These are phyloP conservation scores for Grallaria varia DNA, from an alignment of 2,113 vertebrate species.

Conservation along the genomic window DNA sequence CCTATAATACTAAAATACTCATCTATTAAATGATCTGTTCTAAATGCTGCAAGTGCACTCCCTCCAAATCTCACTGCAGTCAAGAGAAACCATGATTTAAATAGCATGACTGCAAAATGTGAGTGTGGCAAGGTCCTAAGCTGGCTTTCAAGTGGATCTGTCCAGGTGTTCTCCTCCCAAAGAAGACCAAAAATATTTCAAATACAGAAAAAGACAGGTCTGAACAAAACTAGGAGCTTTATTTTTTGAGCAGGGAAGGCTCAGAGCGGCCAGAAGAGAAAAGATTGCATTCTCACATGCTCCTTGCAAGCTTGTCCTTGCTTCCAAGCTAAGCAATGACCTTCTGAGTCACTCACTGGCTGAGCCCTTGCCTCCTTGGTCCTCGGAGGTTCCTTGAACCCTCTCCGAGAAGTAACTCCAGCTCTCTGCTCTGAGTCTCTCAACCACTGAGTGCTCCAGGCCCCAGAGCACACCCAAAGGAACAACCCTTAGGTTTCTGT, in stretches of 20 bases:
- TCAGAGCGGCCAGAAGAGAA: not conserved
- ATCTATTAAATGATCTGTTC: not conserved
- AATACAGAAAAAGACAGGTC: not conserved
- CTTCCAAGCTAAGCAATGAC: not conserved
- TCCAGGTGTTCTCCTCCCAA: not conserved
- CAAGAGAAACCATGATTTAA: not conserved
- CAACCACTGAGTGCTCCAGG: not conserved
- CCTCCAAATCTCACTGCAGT: not conserved
- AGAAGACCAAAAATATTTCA: not conserved
- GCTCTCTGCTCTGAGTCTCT: not conserved
- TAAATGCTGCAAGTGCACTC: not conserved
- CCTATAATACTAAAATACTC: not conserved
- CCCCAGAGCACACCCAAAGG: rapidly evolving
- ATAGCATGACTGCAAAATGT: not conserved
- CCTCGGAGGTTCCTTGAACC: not conserved
- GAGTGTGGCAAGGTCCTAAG: not conserved
- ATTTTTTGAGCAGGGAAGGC: not conserved
- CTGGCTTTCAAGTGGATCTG: not conserved
- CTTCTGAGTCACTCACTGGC: not conserved
- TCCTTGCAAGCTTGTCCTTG: not conserved
- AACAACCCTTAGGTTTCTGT: not conserved
- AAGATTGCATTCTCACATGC: not conserved
- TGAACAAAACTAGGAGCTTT: not conserved
- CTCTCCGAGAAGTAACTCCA: not conserved
- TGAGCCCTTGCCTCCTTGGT: not conserved